phyloP scores from a whole-genome alignment of 2,888 invertebrate genomes.

The Xanthostigma xanthostigma region DNA sequence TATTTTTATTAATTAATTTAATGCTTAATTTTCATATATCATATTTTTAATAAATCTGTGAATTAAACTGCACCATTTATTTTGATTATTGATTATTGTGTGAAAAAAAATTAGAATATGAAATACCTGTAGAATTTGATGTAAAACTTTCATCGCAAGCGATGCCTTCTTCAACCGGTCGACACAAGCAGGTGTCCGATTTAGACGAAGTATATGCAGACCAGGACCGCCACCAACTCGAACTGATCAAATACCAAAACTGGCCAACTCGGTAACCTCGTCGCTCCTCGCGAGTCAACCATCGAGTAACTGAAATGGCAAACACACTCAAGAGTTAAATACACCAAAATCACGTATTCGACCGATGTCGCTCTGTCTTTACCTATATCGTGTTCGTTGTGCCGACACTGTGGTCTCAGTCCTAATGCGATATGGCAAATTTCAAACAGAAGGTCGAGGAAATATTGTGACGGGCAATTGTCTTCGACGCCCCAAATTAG shows the following conservation, averaged over 20 bases:
- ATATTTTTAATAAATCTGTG: no score
- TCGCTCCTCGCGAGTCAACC: constrained; percentile 63
- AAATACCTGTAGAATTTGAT: constrained; percentile 37
- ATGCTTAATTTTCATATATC: no score
- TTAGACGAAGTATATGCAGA: constrained; percentile 43
- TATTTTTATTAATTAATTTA: no score
- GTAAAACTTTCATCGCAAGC: constrained; percentile 57
- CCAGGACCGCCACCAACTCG: constrained; percentile 82
- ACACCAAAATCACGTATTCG: neutral
- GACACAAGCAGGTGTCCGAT: constrained; percentile 31
- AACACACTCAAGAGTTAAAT: constrained; percentile 3
- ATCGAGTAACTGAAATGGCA: constrained; percentile 46
- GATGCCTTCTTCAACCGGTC: constrained; percentile 42
- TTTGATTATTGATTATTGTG: no score
- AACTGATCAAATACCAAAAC: constrained; percentile 77
- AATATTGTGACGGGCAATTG: constrained; percentile 48
- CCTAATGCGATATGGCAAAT: constrained; percentile 82
- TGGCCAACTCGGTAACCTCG: constrained; percentile 67
- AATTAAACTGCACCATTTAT: no score
- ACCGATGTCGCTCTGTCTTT: constrained; percentile 13
- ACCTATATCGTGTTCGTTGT: constrained; percentile 70
- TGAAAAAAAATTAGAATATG: neutral
- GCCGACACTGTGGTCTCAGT: constrained; percentile 60
- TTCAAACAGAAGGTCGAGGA: constrained; percentile 57
- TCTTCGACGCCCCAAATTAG: constrained; percentile 69